A percentile compares a stretch with the other conserved stretches of the same genome.
Evolutionary conservation across 1,140 invertebrate species (phyloP).

Genomic region (Bombyx mori): ASM3026992v2 NC_085115.1:14834001-14834500

Average conservation of each 20-base stretch:
- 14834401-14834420: neutral
- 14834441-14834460: neutral
- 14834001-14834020: too few species aligned
- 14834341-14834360: neutral
- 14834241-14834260: neutral
- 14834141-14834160: constrained; percentile 1
- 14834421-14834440: neutral
- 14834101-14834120: neutral
- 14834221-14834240: neutral
- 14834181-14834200: neutral
- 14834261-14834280: neutral
- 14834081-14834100: neutral
- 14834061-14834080: neutral
- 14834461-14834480: neutral
- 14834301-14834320: neutral
- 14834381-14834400: neutral
- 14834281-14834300: neutral
- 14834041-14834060: constrained; percentile 1
- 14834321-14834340: neutral
- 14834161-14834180: constrained; percentile 1
- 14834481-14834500: neutral
- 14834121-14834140: neutral
- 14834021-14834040: neutral
- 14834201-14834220: neutral
- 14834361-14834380: neutral